Evolutionary conservation across 1,140 invertebrate species (phyloP), one percentile per base, ranked within the genome.

Genomic region (Drosophila guanche): DNA sequence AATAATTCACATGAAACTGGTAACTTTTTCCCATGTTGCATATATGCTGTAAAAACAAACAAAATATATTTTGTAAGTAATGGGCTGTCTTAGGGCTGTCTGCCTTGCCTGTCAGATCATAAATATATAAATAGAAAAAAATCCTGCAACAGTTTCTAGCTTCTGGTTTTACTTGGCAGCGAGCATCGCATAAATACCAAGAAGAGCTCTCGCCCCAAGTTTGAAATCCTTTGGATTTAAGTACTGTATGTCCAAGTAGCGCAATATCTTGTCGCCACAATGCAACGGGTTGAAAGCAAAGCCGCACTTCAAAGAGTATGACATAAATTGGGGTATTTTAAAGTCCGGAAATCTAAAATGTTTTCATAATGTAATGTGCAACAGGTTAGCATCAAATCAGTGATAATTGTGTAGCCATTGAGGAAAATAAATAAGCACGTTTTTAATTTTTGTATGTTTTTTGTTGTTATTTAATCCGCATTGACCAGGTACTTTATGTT

Each of bases 111-210:
- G 25, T 14, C 42, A 41, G 33, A 67, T 73, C 80, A 79, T 73
- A 85, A 80, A 86, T 86, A 77, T 54, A 86, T 86, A 77, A 57
- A 80, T 77, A 62, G 52, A 68, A 73, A 57, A 67, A 71, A 46
- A 29, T 59, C 55, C 25, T 41, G 45, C 33, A 63, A 54, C 53
- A 50, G 69, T 71, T 54, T 54, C 33, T 29, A 73, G 33, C 45
- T 61, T 60, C 43, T 53, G 51, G 76, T 72, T 74, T 69, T 52
- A 66, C 80, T 80, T 85, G 72, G 76, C 67, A 66, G 48, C 33
- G 22, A 45, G 20, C 57, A 33, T 40, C 14, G 54, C 58, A 81
- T 67, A 74, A 73, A 74, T 65, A 47, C 25, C 23, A 51, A 46
- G 45, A 58, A 65, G 40, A 61, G 43, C 59, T 65, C 46, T 54